Conservation (phyloP, 2,888 invertebrate species). For the Sipunculus nudus region DNA sequence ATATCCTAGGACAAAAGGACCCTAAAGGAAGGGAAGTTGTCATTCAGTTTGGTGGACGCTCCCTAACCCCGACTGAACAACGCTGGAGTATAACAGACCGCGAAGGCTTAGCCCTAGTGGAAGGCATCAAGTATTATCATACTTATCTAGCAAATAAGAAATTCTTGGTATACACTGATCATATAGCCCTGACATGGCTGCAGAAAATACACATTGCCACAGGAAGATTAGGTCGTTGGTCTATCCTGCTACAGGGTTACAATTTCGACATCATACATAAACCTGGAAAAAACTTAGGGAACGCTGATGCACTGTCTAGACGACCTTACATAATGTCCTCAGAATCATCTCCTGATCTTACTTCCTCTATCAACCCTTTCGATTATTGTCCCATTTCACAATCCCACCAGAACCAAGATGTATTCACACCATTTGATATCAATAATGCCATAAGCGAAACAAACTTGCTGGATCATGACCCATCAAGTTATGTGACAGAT, state of each 20-base stretch:
- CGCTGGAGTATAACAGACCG: conserved; percentile 31
- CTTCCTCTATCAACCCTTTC: too few relatives aligned
- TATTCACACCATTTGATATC: too few relatives aligned
- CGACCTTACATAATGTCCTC: too few relatives aligned
- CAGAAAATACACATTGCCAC: conserved; percentile 27
- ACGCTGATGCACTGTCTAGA: conserved; percentile 6
- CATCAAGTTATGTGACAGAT: too few relatives aligned
- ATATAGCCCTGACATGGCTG: conserved; percentile 33
- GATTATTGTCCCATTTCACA: too few relatives aligned
- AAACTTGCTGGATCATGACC: too few relatives aligned
- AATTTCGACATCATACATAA: conserved; percentile 4
- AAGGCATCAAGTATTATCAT: conserved; percentile 35
- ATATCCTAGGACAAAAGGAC: conserved; percentile 36
- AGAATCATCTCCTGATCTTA: too few relatives aligned
- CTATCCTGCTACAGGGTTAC: conserved; percentile 31
- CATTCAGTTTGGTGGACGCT: conserved; percentile 36
- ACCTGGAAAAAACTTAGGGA: not conserved
- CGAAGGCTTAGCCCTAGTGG: conserved; percentile 39
- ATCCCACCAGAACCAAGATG: too few relatives aligned
- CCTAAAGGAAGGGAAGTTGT: conserved; percentile 25
- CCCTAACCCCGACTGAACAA: conserved; percentile 24
- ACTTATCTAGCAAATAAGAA: conserved; percentile 30
- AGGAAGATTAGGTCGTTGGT: conserved; percentile 33
- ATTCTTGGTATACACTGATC: conserved; percentile 39
- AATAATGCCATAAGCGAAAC: too few relatives aligned